phyloP scores from a whole-genome alignment of 1,140 invertebrate species.

The Drosophila sp. region DNA sequence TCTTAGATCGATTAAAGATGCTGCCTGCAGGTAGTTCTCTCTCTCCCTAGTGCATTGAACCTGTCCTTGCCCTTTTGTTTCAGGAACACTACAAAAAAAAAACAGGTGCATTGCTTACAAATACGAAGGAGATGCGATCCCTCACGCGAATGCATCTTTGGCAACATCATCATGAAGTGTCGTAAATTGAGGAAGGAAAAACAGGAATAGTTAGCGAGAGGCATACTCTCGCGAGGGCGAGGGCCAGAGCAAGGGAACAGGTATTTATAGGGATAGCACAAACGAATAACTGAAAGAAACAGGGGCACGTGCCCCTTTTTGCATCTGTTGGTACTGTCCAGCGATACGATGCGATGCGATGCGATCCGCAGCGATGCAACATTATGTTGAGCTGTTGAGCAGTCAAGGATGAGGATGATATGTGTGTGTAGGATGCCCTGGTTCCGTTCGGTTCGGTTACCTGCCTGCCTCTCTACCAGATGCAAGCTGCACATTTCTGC shows the following conservation, averaged over 20 bases:
- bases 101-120: neutral
- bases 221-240: too few relatives aligned
- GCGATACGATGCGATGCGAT: neutral
- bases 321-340: neutral
- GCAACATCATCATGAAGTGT: conserved; percentile 10
- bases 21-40: neutral
- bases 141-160: conserved; percentile 12
- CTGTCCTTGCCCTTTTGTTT: neutral
- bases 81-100: neutral
- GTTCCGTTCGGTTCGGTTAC: neutral
- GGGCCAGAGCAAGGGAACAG: neutral
- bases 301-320: conserved; percentile 12
- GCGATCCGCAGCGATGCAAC: conserved; percentile 8
- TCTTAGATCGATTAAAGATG: conserved; percentile 2
- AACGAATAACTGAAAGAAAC: neutral
- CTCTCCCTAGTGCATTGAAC: conserved; percentile 1
- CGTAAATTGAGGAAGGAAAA: conserved; percentile 1
- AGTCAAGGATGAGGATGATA: conserved; percentile 1
- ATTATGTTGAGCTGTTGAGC: conserved; percentile 6
- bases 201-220: conserved; percentile 4
- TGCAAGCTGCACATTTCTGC: conserved; percentile 8
- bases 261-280: neutral
- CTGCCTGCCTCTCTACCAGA: neutral
- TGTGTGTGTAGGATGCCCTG: conserved; percentile 3
- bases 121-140: neutral